Percentiles rank a stretch among this genome's conserved stretches.
phyloP scores from a whole-genome alignment of 2,113 vertebrate genomes.

The Pedionomus torquatus region DNA sequence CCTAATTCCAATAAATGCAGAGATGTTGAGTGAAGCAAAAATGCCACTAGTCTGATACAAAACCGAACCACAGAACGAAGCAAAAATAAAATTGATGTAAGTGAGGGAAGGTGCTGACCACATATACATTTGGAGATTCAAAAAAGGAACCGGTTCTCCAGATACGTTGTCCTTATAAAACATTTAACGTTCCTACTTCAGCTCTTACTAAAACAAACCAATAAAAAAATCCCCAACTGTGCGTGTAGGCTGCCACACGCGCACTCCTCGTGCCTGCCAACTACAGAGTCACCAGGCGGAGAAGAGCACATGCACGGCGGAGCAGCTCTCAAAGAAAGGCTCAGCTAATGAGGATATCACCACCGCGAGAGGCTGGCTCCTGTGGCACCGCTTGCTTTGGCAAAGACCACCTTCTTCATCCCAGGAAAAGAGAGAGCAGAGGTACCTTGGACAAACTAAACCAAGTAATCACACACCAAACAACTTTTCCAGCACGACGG shows the following conservation, averaged over 20 bases:
- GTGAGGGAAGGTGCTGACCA: constrained; percentile 9
- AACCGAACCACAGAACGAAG: constrained; percentile 47
- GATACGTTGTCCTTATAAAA: background rate
- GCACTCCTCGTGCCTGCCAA: background rate
- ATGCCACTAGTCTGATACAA: background rate
- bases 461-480: background rate
- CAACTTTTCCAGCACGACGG: background rate
- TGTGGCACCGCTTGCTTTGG: background rate
- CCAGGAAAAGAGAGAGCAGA: background rate
- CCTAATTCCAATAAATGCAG: background rate
- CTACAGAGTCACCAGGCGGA: background rate
- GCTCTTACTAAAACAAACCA: constrained; percentile 25
- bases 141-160: background rate
- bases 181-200: background rate
- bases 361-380: background rate
- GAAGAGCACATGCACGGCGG: background rate
- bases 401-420: background rate
- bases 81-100: background rate
- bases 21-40: constrained; percentile 24
- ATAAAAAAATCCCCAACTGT: background rate
- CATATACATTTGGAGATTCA: background rate
- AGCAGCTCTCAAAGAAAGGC: background rate
- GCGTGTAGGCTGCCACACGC: constrained; percentile 1
- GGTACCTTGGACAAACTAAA: background rate
- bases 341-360: background rate